phyloP scores from a whole-genome alignment of 2,888 invertebrate genomes.

The Eumacrocentrus americanus region DNA sequence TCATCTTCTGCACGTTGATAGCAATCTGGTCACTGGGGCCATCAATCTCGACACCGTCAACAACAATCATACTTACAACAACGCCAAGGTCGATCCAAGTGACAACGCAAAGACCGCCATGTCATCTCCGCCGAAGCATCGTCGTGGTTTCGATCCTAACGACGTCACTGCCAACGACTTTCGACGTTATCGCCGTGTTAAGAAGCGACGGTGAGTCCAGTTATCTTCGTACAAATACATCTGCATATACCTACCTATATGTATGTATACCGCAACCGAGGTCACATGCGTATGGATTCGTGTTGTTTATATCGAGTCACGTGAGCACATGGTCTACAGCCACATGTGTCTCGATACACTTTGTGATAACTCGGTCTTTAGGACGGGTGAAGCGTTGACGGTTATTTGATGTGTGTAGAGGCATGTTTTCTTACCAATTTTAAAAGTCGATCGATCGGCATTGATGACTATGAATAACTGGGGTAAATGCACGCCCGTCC shows the following conservation, averaged over 20 bases:
- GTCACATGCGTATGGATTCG: neutral
- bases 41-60: conserved; percentile 33
- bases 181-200: conserved; percentile 55
- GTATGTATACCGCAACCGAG: neutral
- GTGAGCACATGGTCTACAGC: neutral
- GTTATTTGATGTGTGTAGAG: too few relatives aligned
- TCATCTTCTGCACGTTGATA: conserved; percentile 29
- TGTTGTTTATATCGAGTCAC: neutral
- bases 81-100: conserved; percentile 33
- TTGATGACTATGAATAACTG: too few relatives aligned
- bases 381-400: too few relatives aligned
- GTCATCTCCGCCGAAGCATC: conserved; percentile 56
- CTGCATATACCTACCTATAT: too few relatives aligned
- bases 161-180: conserved; percentile 51
- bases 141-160: conserved; percentile 55
- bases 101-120: conserved; percentile 42
- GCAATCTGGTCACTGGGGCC: conserved; percentile 28
- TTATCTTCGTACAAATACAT: neutral
- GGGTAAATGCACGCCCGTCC: neutral
- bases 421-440: too few relatives aligned
- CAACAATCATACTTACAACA: conserved; percentile 36
- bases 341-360: neutral
- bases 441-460: too few relatives aligned
- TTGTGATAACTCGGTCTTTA: too few relatives aligned
- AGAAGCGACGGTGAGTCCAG: conserved; percentile 55